Percentiles rank a stretch among this genome's conserved stretches.
Conservation (phyloP, 2,797 vertebrate genomes). For the Phalanger gymnotis region DNA sequence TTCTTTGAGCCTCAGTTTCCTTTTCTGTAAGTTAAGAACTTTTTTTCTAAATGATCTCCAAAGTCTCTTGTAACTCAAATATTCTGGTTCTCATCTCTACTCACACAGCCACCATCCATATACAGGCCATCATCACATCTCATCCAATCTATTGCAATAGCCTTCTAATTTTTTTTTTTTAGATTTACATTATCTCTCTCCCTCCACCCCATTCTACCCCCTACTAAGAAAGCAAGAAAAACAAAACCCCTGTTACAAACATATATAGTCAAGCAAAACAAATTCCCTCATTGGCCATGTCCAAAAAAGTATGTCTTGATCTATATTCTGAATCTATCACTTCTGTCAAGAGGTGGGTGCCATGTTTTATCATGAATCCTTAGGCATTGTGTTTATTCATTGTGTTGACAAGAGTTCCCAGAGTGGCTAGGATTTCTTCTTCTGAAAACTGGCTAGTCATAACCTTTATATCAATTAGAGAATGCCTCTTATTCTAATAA, state of each 20-base stretch:
- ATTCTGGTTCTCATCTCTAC: not conserved
- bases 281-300: not conserved
- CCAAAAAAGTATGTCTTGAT: not conserved
- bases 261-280: not conserved
- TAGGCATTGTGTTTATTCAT: not conserved
- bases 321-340: not conserved
- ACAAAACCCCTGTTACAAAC: not conserved
- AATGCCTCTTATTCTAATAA: not conserved
- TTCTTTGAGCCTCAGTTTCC: not conserved
- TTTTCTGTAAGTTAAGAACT: not conserved
- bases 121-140: not conserved
- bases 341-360: not conserved
- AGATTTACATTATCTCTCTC: not conserved
- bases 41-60: not conserved
- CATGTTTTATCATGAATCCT: not conserved
- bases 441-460: not conserved
- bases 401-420: not conserved
- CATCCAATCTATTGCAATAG: not conserved
- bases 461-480: not conserved
- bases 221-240: not conserved
- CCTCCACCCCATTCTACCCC: not conserved
- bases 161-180: not conserved
- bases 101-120: not conserved
- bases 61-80: not conserved
- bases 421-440: not conserved